Base-by-base conservation (phyloP, 37 sponge, comb jelly and placozoan species). In the Spongia lamella region DNA sequence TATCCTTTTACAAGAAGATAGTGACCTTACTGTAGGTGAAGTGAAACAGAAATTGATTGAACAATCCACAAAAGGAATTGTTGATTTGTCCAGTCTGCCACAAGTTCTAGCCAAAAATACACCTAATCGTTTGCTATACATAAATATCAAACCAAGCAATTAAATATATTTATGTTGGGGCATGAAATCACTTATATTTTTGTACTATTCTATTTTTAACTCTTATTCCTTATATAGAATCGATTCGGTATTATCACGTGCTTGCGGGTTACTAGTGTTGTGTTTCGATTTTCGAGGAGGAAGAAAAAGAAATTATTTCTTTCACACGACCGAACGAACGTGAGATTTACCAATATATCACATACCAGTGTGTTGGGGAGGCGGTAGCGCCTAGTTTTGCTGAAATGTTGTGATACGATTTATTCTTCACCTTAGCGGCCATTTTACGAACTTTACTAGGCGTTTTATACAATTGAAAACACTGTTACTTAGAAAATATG, bases 101-200 rank as follows among this genome's bases (percentile, higher is more conserved):
- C 29, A 26, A 19, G 21, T 36, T 30, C 40, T 74, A 3, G 35
- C 78, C 14, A 26, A 21, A 19, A 30, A 25, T 16, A 90, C 90
- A 1, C 82, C 82, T 1, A 85, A 90, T 73, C 73, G 86, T 33
- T 43, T 90, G 32, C 68, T 90, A 22, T 90, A 85, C 38, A 79
- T 90, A 1, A 61, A 70, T 1, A 57, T 38, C 5, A 19, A 38
- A 3, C 55, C 20, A 30, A 75, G 63, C 50, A 47, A 21, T 19
- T 58, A 63, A 61, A 35, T 57, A 3, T 49, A 76, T 38, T 38
- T 61, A 4, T 25, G 24, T 31, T 2, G 11, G 30, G 33, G 6
- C 35, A 49, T 7, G 3, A 33, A 51, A 50, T 19, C 56, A 71
- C 3, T 71, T 16, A 33, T 71, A 35, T 7, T 27, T 15, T 50